Conservation (phyloP, 2,797 vertebrate genomes). For the Notolepis coatsorum region DNA sequence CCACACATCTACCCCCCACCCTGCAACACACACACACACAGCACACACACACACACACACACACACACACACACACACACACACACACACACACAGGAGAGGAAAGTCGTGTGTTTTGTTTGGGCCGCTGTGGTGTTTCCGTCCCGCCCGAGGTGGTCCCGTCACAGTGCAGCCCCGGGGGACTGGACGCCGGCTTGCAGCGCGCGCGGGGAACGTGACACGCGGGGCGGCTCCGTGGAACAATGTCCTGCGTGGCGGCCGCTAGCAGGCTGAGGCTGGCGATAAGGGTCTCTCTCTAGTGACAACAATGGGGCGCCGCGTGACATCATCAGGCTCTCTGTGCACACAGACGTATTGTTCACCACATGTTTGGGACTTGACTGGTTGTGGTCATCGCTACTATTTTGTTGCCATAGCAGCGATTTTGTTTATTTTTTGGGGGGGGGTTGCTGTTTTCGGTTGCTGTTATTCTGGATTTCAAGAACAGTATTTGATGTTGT, state of each 20-base stretch:
- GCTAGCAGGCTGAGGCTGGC: constrained; percentile 60
- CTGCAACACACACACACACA: neutral
- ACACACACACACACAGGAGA: constrained; percentile 6
- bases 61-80: constrained; percentile 5
- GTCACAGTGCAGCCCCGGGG: constrained; percentile 33
- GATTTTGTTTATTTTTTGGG: neutral
- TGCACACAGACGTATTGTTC: constrained; percentile 29
- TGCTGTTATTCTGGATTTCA: neutral
- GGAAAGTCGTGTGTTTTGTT: constrained; percentile 29
- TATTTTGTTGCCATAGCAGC: neutral
- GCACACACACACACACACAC: neutral
- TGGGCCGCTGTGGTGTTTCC: constrained; percentile 13
- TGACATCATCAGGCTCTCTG: constrained; percentile 23
- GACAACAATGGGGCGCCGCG: constrained; percentile 38
- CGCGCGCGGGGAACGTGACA: constrained; percentile 39
- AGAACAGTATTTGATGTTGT: too few relatives aligned
- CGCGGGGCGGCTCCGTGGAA: constrained; percentile 19
- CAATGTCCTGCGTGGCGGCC: constrained; percentile 49
- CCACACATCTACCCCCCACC: neutral
- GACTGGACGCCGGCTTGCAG: constrained; percentile 28
- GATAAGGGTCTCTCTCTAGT: constrained; percentile 10
- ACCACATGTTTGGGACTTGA: neutral
- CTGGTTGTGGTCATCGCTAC: constrained; percentile 2
- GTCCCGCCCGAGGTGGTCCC: constrained; percentile 19
- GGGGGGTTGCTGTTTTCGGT: neutral